Base-by-base conservation (phyloP, 2,888 invertebrate species). In the Calameuta idolon region DNA sequence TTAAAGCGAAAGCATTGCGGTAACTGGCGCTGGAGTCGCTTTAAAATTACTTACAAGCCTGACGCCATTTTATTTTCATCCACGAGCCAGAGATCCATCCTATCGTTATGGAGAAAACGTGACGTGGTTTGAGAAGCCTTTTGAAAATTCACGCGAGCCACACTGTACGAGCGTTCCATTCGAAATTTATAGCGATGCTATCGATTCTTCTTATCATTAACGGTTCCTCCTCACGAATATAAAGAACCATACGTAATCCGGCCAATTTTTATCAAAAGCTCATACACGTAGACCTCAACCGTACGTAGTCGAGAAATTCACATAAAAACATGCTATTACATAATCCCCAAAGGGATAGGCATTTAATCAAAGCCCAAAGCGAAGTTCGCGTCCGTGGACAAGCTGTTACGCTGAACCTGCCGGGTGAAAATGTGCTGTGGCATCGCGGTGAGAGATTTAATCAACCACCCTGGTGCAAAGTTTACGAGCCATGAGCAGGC, bases 11-110 rank as follows among this genome's bases (percentile, higher is more conserved):
- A 69, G 11, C 30, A 31, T 34, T 9, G 71, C 71, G 71, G 71
- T 71, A 71, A 71, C 71, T 34, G 33, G 33, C 11, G 71, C 31
- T 71, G 33, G 12, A 71, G 12, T 71, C 33, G 31, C 12, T 31
- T 71, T 31, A 71, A 71, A 33, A 71, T 71, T 71, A 71, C 71
- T 71, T 71, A 71, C 71, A 71, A 71, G 71, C 71, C 23, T 11
- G 12, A 12, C 71, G 71, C 71, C 33, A 31, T 71, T 31, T 34
- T 31, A 71, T 34, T 71, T 31, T 34, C 71, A 31, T 23, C 71
- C 71, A 31, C 71, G 15, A 71, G 71, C 71, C 34, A 12, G 71
- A 31, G 31, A 55, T 55, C 55, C 55, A 55, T 55, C 55, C 55
- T 55, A 55, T 71, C 71, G 71, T 71, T 71, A 71, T 71, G 33